Conservation (phyloP, 1,140 invertebrate species). For the Drosophila nebulosa region DNA sequence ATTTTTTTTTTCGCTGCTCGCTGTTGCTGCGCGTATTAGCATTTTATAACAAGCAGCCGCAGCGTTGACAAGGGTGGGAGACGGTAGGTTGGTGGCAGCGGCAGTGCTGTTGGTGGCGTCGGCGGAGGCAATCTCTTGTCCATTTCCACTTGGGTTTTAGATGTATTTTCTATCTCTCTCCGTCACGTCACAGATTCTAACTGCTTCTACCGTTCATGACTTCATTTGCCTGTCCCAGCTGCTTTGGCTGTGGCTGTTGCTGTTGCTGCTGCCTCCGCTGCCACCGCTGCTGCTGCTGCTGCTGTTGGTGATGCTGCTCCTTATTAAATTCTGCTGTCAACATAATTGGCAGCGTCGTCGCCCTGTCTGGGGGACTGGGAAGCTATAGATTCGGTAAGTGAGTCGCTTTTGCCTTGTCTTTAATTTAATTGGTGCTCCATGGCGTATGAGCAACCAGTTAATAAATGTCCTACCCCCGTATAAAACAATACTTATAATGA, state of each 20-base stretch:
- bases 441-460: conserved; percentile 57
- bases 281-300: background rate
- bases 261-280: background rate
- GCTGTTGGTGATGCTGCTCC: conserved; percentile 31
- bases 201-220: conserved; percentile 42
- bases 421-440: conserved; percentile 70
- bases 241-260: background rate
- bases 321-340: conserved; percentile 66
- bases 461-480: conserved; percentile 40
- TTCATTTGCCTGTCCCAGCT: conserved; percentile 59
- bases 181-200: conserved; percentile 48
- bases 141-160: conserved; percentile 55
- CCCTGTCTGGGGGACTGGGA: conserved; percentile 36
- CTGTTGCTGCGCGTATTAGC: conserved; percentile 71
- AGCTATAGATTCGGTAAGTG: conserved; percentile 4
- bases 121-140: conserved; percentile 44
- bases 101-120: background rate
- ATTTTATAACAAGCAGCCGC: conserved; percentile 76
- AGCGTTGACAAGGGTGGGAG: background rate
- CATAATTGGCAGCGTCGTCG: conserved; percentile 60
- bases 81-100: conserved; percentile 1
- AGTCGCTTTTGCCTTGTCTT: conserved; percentile 15
- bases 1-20: conserved; percentile 42
- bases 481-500: conserved; percentile 52
- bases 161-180: conserved; percentile 44